Evolutionary conservation across 2,888 invertebrate genomes (phyloP).

Genomic region (Hypomecis punctinalis): DNA sequence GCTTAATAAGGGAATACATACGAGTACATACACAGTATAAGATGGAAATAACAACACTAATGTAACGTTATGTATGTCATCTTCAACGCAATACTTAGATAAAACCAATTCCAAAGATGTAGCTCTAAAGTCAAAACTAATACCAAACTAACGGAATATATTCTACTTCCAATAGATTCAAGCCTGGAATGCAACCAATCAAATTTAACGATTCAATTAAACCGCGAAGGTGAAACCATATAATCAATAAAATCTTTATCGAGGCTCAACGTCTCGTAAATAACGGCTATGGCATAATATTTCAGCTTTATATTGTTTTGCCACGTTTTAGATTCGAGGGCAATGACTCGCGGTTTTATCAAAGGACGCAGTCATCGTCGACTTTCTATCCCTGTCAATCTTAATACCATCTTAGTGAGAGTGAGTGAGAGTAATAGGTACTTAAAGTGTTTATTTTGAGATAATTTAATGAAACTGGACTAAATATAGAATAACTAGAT

Average conservation of each 20-base stretch:
- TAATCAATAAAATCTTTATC: conserved; percentile 55
- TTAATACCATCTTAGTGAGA: no score
- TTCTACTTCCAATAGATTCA: conserved; percentile 26
- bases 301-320: conserved; percentile 50
- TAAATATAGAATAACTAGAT: no score
- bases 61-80: no score
- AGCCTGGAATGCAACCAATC: conserved; percentile 34
- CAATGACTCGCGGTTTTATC: not conserved
- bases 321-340: conserved; percentile 7
- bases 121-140: conserved; percentile 11
- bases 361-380: no score
- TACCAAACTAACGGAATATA: not conserved
- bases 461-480: no score
- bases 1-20: no score
- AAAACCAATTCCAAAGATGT: conserved; percentile 16
- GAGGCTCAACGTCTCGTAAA: conserved; percentile 53
- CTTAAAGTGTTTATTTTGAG: no score
- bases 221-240: conserved; percentile 41
- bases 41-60: no score
- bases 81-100: no score
- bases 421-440: no score
- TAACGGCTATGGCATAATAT: conserved; percentile 44
- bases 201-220: conserved; percentile 54
- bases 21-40: no score
- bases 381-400: no score